phyloP scores from a whole-genome alignment of 2,797 vertebrate species.

The Phataginus tricuspis region DNA sequence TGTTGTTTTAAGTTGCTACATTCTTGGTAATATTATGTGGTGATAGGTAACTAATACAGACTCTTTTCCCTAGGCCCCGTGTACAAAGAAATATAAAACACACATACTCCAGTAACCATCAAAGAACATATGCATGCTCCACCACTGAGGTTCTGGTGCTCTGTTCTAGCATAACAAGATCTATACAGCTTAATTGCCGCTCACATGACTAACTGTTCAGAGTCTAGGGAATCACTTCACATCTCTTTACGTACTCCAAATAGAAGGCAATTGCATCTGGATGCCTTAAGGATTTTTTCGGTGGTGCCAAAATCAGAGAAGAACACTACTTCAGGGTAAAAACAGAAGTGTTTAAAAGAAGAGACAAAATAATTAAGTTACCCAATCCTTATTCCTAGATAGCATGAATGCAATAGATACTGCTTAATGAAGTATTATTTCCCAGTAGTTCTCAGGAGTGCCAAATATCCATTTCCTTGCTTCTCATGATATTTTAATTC shows the following conservation, averaged over 20 bases:
- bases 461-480: background rate
- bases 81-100: background rate
- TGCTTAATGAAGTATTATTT: background rate
- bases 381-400: background rate
- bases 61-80: background rate
- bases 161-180: background rate
- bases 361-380: background rate
- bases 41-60: background rate
- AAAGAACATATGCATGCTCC: background rate
- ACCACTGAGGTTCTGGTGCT: background rate
- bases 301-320: background rate
- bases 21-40: background rate
- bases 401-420: background rate
- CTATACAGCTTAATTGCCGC: background rate
- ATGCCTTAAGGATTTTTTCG: background rate
- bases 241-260: background rate
- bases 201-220: background rate
- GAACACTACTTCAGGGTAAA: background rate
- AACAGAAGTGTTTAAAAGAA: background rate
- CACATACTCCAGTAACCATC: background rate
- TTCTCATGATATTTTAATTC: background rate
- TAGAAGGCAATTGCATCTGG: background rate
- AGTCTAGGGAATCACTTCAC: background rate
- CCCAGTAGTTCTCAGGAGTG: background rate
- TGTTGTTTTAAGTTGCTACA: background rate